phyloP scores from a whole-genome alignment of 2,113 vertebrate species.

The Strigops habroptila region DNA sequence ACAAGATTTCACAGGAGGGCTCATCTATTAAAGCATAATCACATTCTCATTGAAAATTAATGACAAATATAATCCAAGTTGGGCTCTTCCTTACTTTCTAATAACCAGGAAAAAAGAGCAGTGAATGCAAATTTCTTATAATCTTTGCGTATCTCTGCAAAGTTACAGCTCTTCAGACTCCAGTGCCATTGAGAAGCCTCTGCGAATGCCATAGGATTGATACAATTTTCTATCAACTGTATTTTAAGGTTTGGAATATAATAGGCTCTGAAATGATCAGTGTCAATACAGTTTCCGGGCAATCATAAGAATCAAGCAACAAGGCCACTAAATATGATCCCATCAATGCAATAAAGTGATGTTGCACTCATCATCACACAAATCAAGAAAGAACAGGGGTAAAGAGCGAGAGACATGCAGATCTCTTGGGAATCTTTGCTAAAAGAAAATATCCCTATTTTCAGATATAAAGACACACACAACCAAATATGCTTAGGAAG shows the following conservation, averaged over 20 bases:
- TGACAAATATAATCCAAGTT: not conserved
- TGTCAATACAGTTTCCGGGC: conserved; percentile 51
- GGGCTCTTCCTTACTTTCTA: conserved; percentile 30
- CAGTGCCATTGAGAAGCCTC: conserved; percentile 15
- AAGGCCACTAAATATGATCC: conserved; percentile 42
- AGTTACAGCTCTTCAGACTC: conserved; percentile 6
- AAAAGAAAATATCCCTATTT: conserved; percentile 37
- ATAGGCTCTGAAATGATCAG: conserved; percentile 50
- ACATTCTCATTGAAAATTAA: conserved; percentile 47
- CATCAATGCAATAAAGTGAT: conserved; percentile 47
- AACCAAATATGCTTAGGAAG: conserved; percentile 62
- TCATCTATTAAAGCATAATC: conserved; percentile 54
- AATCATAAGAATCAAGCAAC: conserved; percentile 36
- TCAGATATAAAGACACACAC: conserved; percentile 46
- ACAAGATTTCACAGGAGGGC: conserved; percentile 39
- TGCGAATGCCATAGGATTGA: not conserved
- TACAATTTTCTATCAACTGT: not conserved
- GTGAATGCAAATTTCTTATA: conserved; percentile 45
- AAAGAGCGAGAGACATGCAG: not conserved
- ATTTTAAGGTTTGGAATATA: conserved; percentile 22
- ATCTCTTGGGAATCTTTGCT: conserved; percentile 14
- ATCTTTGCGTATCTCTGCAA: conserved; percentile 35
- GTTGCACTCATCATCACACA: conserved; percentile 10
- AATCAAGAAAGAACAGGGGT: conserved; percentile 20
- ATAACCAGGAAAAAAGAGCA: conserved; percentile 27